Evolutionary conservation across 2,888 invertebrate genomes (phyloP).

Genomic region (Apodemia zela): DNA sequence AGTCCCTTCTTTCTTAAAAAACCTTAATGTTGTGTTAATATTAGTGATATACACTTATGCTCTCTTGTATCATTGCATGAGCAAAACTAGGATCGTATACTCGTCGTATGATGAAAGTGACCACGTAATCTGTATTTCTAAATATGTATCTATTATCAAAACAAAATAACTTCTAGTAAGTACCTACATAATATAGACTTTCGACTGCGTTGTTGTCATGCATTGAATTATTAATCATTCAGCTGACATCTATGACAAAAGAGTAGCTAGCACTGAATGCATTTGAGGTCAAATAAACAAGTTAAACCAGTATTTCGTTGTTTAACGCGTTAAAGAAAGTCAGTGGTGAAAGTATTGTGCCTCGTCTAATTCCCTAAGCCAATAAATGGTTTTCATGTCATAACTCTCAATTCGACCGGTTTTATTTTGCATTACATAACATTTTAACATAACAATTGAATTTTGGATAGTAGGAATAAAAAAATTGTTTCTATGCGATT

Average conservation of each 20-base stretch:
- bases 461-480: conserved; percentile 51
- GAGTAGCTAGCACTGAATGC: conserved; percentile 51
- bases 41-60: too few species aligned
- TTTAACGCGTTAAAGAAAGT: conserved; percentile 58
- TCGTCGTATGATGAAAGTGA: not conserved
- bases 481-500: conserved; percentile 51
- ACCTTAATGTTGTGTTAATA: too few species aligned
- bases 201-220: not conserved
- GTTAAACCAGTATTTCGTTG: conserved; percentile 53
- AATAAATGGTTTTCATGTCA: conserved; percentile 70
- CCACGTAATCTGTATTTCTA: conserved; percentile 3
- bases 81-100: not conserved
- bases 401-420: conserved; percentile 64
- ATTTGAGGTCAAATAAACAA: conserved; percentile 58
- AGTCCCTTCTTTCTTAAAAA: too few species aligned
- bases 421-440: conserved; percentile 38
- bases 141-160: conserved; percentile 10
- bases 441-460: conserved; percentile 46
- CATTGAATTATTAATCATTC: conserved; percentile 35
- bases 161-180: conserved; percentile 1
- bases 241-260: conserved; percentile 50
- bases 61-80: not conserved
- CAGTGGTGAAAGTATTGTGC: conserved; percentile 67
- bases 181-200: not conserved
- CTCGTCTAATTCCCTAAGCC: conserved; percentile 59